Evolutionary conservation across 2,113 vertebrate genomes (phyloP), one percentile per base, ranked within the genome.

Genomic region (Xenotilapia flavipinnis): DNA sequence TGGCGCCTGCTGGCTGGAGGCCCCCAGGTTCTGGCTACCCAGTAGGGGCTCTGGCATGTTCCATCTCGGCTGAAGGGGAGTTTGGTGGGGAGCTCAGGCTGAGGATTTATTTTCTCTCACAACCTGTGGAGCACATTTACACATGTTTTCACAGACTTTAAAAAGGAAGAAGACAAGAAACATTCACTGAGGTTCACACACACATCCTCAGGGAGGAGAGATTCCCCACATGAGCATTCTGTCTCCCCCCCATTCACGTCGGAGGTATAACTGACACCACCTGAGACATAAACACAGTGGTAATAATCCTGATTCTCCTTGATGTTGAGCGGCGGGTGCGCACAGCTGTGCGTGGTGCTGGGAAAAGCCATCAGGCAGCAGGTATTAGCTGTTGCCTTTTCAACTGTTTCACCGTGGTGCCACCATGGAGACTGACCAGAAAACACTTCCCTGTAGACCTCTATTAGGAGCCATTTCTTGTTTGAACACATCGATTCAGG

Each of bases 1-100:
- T 91, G 93, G 94, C 92, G 93, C 93, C 94, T 92, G 89, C 93
- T 82, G 85, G 83, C 92, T 87, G 86, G 84, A 80, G 90, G 86
- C 91, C 93, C 87, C 85, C 53, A 47, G 87, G 87, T 88, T 83
- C 85, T 83, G 82, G 83, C 86, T 89, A 79, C 81, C 12, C 92
- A 88, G 81, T 31, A 56, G 83, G 87, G 56, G 75, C 47, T 81
- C 65, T 26, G 38, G 91, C 75, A 87, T 83, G 91, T 92, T 93
- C 92, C 92, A 91, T 91, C 84, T 49, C 19, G 1, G 65, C 36
- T 17, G 73, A 88, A 86, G 38, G 1, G 38, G 42, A 56, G 77
- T 45, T 49, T 90, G 55, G 54, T 80, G 31, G 56, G 91, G 60
- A 60, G 79, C 5, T 4, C 26, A 40, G 85, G 40, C 75, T 21